Conservation (phyloP, 2,797 vertebrate genomes). For the Chiloscyllium punctatum region DNA sequence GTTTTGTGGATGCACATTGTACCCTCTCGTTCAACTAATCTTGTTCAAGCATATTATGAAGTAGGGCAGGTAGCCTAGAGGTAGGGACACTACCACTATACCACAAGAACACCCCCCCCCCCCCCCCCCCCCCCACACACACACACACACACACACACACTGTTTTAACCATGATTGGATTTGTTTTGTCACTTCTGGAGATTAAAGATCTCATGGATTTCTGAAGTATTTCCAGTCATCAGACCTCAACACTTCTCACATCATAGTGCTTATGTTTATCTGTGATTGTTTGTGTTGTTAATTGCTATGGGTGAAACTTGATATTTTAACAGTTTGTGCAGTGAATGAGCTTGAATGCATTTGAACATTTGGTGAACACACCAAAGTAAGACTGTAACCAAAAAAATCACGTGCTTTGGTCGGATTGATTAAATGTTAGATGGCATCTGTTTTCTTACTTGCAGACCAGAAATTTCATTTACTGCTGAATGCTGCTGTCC, state of each 20-base stretch:
- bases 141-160: too few relatives aligned
- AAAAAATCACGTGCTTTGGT: neutral
- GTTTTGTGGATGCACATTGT: neutral
- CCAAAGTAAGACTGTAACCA: neutral
- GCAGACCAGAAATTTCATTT: constrained; percentile 5
- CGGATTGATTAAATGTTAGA: neutral
- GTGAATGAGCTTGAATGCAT: neutral
- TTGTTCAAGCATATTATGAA: too few relatives aligned
- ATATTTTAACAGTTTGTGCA: constrained; percentile 33
- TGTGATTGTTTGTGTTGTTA: constrained; percentile 13
- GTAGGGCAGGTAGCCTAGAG: too few relatives aligned
- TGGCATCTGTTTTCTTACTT: constrained; percentile 33
- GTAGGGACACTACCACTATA: too few relatives aligned
- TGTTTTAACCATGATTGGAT: neutral
- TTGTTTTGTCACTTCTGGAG: neutral
- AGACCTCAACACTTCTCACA: neutral
- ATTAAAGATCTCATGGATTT: neutral
- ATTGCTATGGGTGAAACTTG: constrained; percentile 30
- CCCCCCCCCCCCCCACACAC: too few relatives aligned
- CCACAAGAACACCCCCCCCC: too few relatives aligned
- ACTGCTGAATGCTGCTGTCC: constrained; percentile 3
- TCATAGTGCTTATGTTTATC: constrained; percentile 23
- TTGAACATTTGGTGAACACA: neutral
- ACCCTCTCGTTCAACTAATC: too few relatives aligned
- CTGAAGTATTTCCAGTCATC: neutral